These are phyloP conservation scores for Eubucco bourcierii DNA, from an alignment of 2,113 vertebrate genomes.

Conservation along the genomic window DNA sequence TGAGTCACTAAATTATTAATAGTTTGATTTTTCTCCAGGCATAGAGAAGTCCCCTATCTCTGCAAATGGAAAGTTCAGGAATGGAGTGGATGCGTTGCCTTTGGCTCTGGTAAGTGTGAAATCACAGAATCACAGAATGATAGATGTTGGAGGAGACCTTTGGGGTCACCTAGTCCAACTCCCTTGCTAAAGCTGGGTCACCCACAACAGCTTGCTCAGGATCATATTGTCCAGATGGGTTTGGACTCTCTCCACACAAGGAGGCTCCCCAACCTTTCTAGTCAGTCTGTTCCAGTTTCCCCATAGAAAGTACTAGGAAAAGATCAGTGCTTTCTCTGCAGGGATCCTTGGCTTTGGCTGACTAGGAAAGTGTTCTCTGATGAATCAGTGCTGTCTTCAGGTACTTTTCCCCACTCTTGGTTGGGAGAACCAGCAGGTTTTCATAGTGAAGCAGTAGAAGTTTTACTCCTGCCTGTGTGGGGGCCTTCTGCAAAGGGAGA, in stretches of 20 bases:
- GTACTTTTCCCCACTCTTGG: not conserved
- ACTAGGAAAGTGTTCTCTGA: not conserved
- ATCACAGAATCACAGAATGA: not conserved
- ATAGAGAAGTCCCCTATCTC: not conserved
- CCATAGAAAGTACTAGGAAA: not conserved
- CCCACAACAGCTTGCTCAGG: no score
- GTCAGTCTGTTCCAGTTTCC: no score
- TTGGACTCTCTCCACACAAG: no score
- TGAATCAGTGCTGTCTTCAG: accelerated
- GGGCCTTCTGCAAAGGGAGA: not conserved
- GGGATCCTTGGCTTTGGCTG: not conserved
- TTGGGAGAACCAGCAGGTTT: not conserved
- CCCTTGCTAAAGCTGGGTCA: no score
- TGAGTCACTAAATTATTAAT: not conserved
- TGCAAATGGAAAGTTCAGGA: not conserved
- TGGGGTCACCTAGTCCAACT: no score
- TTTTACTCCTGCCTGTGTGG: not conserved
- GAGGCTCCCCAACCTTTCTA: no score
- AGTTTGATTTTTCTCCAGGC: not conserved
- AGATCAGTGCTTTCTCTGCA: not conserved
- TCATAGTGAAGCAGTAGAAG: not conserved
- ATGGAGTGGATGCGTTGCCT: not conserved
- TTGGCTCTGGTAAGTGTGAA: not conserved
- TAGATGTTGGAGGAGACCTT: no score
- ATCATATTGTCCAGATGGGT: no score